These are phyloP conservation scores for Mobula hypostoma DNA, from an alignment of 2,113 vertebrate species.

Conservation along the genomic window DNA sequence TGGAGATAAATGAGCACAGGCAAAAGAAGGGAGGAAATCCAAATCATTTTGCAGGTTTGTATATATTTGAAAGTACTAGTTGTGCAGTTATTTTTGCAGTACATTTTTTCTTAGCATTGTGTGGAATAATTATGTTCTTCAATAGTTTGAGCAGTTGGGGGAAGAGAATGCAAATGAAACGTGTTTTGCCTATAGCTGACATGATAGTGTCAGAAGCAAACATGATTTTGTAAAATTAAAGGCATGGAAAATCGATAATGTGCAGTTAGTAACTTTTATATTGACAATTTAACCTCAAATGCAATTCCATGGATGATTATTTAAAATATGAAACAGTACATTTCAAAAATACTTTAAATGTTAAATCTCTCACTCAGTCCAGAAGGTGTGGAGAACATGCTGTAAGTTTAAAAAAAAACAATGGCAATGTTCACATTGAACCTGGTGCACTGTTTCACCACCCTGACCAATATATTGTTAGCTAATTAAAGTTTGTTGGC, in stretches of 20 bases:
- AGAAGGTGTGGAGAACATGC: neutral
- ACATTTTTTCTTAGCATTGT: neutral
- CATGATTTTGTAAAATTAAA: neutral
- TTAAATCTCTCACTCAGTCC: neutral
- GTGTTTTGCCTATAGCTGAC: neutral
- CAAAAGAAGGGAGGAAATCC: neutral
- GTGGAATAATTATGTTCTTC: neutral
- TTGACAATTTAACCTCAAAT: neutral
- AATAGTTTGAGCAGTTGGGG: neutral
- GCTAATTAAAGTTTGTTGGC: neutral
- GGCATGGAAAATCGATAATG: neutral
- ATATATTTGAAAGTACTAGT: neutral
- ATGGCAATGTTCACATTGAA: neutral
- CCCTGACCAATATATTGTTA: neutral
- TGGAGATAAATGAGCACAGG: neutral
- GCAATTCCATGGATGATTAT: neutral
- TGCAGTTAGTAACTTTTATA: neutral
- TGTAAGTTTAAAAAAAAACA: neutral
- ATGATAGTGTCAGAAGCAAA: neutral
- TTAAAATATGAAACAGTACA: neutral
- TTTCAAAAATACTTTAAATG: neutral
- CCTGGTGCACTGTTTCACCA: neutral
- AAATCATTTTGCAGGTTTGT: conserved; percentile 23
- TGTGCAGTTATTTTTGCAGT: neutral
- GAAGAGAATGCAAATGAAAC: no score